Evolutionary conservation across 2,113 vertebrate genomes (phyloP).

Genomic region (Arvicanthis niloticus): DNA sequence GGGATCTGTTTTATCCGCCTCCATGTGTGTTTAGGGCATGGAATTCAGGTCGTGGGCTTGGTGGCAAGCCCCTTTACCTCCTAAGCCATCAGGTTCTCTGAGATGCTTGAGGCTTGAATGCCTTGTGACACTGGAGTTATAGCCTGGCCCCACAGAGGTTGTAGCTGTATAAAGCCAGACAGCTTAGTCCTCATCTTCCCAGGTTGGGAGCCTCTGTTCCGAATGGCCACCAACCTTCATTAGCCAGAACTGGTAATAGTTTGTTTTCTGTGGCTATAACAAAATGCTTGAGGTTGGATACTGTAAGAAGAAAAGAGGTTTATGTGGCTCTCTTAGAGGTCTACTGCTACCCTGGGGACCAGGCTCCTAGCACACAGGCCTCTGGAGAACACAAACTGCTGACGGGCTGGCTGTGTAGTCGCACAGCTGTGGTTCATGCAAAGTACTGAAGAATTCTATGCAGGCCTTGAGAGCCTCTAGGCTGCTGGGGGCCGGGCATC

Average conservation of each 20-base stretch:
- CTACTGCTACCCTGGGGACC: background rate
- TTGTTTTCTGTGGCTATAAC: background rate
- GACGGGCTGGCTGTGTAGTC: fast-evolving
- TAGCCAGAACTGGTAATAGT: background rate
- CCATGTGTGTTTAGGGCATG: background rate
- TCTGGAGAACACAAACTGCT: background rate
- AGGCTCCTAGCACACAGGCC: no score
- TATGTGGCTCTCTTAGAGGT: background rate
- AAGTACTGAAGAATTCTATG: background rate
- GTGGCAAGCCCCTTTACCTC: background rate
- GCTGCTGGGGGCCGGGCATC: fast-evolving
- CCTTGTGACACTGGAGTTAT: no score
- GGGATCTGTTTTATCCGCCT: background rate
- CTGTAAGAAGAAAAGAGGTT: background rate
- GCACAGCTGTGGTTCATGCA: fast-evolving
- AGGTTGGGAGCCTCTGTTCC: fast-evolving
- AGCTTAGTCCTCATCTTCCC: background rate
- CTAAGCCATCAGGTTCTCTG: background rate
- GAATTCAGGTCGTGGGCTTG: background rate
- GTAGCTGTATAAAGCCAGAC: background rate
- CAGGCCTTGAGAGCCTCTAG: background rate
- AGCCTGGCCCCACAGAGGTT: background rate
- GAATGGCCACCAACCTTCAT: background rate
- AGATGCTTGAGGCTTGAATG: background rate
- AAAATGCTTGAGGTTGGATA: background rate